Conservation (phyloP, 2,113 vertebrate species). For the Melanerpes aurifrons region DNA sequence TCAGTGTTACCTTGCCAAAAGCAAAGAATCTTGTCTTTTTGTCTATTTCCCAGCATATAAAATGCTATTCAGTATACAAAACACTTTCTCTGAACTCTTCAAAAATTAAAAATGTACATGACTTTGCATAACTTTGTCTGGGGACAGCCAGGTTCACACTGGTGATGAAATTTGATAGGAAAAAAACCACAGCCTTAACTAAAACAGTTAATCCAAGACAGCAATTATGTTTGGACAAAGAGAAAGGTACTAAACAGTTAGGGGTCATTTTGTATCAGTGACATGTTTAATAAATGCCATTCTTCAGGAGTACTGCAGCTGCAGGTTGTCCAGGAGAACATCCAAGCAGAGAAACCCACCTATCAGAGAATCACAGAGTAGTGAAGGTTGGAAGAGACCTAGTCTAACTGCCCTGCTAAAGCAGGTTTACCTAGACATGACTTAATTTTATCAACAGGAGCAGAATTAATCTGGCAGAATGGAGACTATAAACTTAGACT, state of each 20-base stretch:
- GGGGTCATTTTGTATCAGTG: neutral
- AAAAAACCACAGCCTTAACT: neutral
- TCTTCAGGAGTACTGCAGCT: neutral
- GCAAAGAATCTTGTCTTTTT: slow-evolving; percentile 60
- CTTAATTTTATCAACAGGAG: neutral
- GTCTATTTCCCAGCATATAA: slow-evolving; percentile 33
- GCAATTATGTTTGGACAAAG: neutral
- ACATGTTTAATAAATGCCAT: neutral
- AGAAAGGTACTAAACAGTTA: neutral
- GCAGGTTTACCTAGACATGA: too few relatives aligned
- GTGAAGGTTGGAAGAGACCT: too few relatives aligned
- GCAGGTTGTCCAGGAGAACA: neutral
- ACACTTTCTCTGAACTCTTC: slow-evolving; percentile 30
- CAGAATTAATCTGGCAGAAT: neutral
- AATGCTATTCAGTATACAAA: slow-evolving; percentile 37
- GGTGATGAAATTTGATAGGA: neutral
- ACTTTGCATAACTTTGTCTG: slow-evolving; percentile 27
- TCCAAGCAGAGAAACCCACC: neutral
- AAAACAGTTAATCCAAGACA: neutral
- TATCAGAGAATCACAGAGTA: too few relatives aligned
- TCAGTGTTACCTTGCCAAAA: slow-evolving; percentile 73
- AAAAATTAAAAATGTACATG: slow-evolving; percentile 37
- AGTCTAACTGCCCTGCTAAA: too few relatives aligned
- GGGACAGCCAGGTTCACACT: neutral
- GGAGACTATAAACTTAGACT: neutral